Evolutionary conservation across 2,888 invertebrate genomes (phyloP).

Genomic region (Stenurella melanura): DNA sequence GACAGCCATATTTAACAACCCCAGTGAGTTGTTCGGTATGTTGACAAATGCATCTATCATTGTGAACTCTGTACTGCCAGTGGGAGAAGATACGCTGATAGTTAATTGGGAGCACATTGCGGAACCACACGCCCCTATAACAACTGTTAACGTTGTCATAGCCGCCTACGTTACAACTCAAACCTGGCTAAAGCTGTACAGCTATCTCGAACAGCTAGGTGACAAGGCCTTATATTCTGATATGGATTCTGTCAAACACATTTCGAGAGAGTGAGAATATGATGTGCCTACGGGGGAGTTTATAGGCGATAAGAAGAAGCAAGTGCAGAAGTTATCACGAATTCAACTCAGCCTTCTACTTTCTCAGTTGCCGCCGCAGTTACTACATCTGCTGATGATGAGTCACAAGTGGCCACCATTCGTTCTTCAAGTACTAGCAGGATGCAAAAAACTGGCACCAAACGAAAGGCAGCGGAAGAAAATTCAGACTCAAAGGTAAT

Average conservation of each 20-base stretch:
- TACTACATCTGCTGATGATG: too few relatives aligned
- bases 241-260: constrained; percentile 67
- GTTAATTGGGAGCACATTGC: constrained; percentile 54
- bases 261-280: constrained; percentile 48
- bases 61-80: constrained; percentile 45
- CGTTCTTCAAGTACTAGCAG: too few relatives aligned
- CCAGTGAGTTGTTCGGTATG: constrained; percentile 35
- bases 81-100: constrained; percentile 50
- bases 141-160: constrained; percentile 63
- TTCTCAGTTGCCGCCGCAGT: too few relatives aligned
- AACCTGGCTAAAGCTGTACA: constrained; percentile 45
- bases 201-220: constrained; percentile 62
- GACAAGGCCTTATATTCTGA: constrained; percentile 66
- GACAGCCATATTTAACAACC: constrained; percentile 38
- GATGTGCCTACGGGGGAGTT: constrained; percentile 63
- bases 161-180: constrained; percentile 54
- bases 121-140: constrained; percentile 45
- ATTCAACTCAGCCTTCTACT: too few relatives aligned
- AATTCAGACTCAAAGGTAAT: too few relatives aligned
- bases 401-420: too few relatives aligned
- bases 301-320: constrained; percentile 68
- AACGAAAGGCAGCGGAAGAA: too few relatives aligned
- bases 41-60: constrained; percentile 30
- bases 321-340: too few relatives aligned
- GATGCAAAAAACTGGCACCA: too few relatives aligned